Evolutionary conservation across 2,888 invertebrate species (phyloP).

Genomic region (Oasisia sp.): DNA sequence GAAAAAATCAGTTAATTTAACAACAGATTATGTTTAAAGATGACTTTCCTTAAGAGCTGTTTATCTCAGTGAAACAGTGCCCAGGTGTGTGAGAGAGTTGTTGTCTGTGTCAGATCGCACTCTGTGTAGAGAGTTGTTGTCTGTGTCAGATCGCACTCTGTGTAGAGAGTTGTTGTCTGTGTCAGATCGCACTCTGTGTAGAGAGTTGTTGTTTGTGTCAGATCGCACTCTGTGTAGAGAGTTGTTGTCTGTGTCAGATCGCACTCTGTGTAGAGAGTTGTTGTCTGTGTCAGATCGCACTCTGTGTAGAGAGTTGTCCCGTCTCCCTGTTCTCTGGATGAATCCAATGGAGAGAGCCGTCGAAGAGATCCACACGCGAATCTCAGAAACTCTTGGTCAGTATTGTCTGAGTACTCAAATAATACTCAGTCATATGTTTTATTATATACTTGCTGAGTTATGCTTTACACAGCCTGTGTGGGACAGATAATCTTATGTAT

Average conservation of each 20-base stretch:
- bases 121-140: conserved; percentile 53
- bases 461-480: no score
- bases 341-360: conserved; percentile 48
- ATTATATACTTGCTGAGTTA: no score
- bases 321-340: conserved; percentile 58
- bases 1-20: no score
- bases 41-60: no score
- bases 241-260: conserved; percentile 47
- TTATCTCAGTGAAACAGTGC: background rate
- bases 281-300: conserved; percentile 48
- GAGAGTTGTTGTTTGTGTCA: conserved; percentile 40
- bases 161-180: no score
- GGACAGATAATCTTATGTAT: no score
- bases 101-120: conserved; percentile 48
- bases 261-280: conserved; percentile 37
- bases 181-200: no score
- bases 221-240: conserved; percentile 54
- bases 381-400: conserved; percentile 49
- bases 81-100: background rate
- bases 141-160: no score
- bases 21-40: no score
- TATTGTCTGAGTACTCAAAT: background rate
- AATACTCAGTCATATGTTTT: no score
- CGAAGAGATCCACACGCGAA: conserved; percentile 47
- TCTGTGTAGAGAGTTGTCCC: conserved; percentile 52